phyloP scores from a whole-genome alignment of 2,113 vertebrate species.

The Erythrocercus mccallii region DNA sequence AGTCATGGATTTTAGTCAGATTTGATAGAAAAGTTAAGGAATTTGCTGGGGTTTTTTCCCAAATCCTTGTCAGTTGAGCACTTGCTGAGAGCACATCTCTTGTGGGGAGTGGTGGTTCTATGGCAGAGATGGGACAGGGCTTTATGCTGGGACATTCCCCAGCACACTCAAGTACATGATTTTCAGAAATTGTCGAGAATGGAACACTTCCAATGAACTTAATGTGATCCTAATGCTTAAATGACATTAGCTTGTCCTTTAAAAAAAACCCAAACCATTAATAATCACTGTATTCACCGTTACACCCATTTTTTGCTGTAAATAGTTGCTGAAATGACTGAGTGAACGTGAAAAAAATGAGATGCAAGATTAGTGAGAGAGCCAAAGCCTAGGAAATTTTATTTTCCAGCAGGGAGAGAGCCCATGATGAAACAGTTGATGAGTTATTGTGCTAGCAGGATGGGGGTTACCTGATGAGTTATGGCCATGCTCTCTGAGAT shows the following conservation, averaged over 20 bases:
- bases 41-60: not conserved
- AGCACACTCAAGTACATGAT: not conserved
- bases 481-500: not conserved
- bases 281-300: not conserved
- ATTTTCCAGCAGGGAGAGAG: not conserved
- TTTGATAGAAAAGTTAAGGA: not conserved
- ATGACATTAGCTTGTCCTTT: not conserved
- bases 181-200: not conserved
- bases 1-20: not conserved
- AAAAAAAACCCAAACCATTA: not conserved
- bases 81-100: not conserved
- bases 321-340: not conserved
- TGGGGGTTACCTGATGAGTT: not conserved
- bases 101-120: accelerated
- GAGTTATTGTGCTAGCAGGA: not conserved
- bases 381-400: not conserved
- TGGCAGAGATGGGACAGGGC: not conserved
- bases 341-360: not conserved
- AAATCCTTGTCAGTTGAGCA: accelerated
- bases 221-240: not conserved
- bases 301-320: not conserved
- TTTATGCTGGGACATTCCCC: accelerated
- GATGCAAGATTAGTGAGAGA: not conserved
- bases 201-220: not conserved
- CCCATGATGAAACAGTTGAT: not conserved